Percentiles rank a stretch among this genome's conserved stretches.
Evolutionary conservation across 2,797 vertebrate species (phyloP).

Genomic region (Apogon talboti): DNA sequence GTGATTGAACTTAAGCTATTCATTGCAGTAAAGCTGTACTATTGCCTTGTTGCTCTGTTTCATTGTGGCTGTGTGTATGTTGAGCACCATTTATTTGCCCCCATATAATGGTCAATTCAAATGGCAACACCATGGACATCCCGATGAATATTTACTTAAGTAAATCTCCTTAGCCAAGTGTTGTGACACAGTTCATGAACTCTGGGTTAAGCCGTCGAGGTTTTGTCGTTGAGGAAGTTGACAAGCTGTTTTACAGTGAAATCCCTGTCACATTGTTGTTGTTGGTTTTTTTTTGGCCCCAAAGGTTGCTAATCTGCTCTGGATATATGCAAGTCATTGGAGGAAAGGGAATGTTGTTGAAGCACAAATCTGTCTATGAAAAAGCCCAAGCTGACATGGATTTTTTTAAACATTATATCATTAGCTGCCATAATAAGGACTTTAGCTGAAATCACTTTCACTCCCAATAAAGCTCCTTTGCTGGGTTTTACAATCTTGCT

Average conservation of each 20-base stretch:
- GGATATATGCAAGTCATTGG: slow-evolving; percentile 35
- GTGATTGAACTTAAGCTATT: slow-evolving; percentile 29
- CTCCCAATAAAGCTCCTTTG: slow-evolving; percentile 1
- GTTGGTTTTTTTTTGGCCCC: slow-evolving; percentile 23
- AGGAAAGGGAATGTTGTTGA: slow-evolving; percentile 28
- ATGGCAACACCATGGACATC: slow-evolving; percentile 19
- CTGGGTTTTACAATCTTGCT: background rate
- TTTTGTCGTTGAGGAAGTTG: slow-evolving; percentile 35
- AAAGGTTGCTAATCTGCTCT: slow-evolving; percentile 57
- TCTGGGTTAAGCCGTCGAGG: slow-evolving; percentile 31
- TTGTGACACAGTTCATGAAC: slow-evolving; percentile 35
- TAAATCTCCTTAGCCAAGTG: slow-evolving; percentile 39
- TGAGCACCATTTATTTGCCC: background rate
- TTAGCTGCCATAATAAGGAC: slow-evolving; percentile 32
- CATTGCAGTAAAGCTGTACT: slow-evolving; percentile 14
- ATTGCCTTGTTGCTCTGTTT: slow-evolving; percentile 9
- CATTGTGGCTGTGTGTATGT: background rate
- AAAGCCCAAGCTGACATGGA: slow-evolving; percentile 11
- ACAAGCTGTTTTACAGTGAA: slow-evolving; percentile 38
- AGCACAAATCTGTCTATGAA: slow-evolving; percentile 12
- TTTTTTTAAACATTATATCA: background rate
- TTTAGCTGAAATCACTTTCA: slow-evolving; percentile 24
- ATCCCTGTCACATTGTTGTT: slow-evolving; percentile 57
- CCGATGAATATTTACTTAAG: slow-evolving; percentile 28
- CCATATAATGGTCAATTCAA: too few species aligned